Conservation (phyloP, 2,888 invertebrate genomes). For the Ichneumon xanthorius region DNA sequence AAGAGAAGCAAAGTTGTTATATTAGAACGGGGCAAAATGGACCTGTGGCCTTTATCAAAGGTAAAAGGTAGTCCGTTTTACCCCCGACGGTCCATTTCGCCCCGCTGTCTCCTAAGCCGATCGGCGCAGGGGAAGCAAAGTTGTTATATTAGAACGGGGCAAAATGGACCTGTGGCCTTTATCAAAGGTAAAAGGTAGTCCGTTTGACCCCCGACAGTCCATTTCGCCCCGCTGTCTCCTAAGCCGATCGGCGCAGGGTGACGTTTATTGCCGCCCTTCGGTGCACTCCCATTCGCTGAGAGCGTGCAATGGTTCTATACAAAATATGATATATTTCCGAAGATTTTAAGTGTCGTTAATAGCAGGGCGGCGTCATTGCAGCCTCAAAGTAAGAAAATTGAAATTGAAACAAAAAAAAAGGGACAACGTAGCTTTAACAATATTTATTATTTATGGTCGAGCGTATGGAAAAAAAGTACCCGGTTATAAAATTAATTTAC, state of each 20-base stretch:
- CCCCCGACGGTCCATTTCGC: too few relatives aligned
- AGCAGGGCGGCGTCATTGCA: background rate
- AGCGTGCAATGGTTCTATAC: conserved; percentile 11
- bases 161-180: too few relatives aligned
- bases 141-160: too few relatives aligned
- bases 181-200: too few relatives aligned
- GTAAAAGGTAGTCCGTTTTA: too few relatives aligned
- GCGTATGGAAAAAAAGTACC: conserved; percentile 21
- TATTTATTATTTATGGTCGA: conserved; percentile 40
- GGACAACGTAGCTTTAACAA: conserved; percentile 9
- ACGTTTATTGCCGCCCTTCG: conserved; percentile 43
- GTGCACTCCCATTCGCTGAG: conserved; percentile 25
- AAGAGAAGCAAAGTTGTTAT: too few relatives aligned
- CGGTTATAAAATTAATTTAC: conserved; percentile 38
- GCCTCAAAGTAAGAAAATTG: conserved; percentile 1
- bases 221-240: background rate
- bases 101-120: conserved; percentile 15
- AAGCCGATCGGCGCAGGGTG: conserved; percentile 47
- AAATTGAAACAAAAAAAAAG: conserved; percentile 17
- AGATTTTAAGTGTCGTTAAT: conserved; percentile 42
- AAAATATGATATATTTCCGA: conserved; percentile 23
- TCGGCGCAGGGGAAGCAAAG: conserved; percentile 47
- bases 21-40: too few relatives aligned
- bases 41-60: too few relatives aligned
- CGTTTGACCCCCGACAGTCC: too few relatives aligned